Evolutionary conservation across 2,797 vertebrate genomes (phyloP).

Genomic region (Xerus rutilus): DNA sequence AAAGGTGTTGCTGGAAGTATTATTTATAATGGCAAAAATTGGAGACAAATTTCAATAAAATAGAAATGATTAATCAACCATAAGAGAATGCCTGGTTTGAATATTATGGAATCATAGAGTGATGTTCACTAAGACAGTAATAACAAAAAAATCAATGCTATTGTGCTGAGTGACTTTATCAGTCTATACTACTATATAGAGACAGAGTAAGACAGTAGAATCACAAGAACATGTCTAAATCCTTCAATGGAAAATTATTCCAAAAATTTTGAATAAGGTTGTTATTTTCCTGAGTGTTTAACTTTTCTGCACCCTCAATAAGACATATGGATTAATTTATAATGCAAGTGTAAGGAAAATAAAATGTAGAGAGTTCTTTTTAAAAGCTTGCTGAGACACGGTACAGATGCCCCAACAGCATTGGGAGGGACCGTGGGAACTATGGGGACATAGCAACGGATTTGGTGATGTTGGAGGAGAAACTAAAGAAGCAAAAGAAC

Average conservation of each 20-base stretch:
- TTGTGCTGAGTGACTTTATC: background rate
- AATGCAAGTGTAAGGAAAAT: constrained; percentile 49
- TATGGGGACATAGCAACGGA: background rate
- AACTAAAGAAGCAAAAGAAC: background rate
- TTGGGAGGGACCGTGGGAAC: no score
- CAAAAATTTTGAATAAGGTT: constrained; percentile 19
- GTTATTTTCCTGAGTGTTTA: constrained; percentile 38
- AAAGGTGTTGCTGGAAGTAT: constrained; percentile 45
- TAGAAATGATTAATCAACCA: constrained; percentile 49
- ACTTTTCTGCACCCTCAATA: background rate
- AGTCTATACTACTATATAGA: rapidly evolving
- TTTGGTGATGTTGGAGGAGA: background rate
- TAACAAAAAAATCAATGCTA: background rate
- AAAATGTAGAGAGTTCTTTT: background rate
- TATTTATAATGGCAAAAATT: constrained; percentile 39
- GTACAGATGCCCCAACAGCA: background rate
- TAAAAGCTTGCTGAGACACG: background rate
- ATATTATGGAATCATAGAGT: background rate
- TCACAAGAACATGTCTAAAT: background rate
- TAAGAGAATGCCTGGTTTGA: background rate
- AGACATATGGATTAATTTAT: constrained; percentile 48
- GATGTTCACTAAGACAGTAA: background rate
- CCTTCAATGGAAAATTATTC: constrained; percentile 1
- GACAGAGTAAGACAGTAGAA: rapidly evolving
- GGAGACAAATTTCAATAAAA: constrained; percentile 62